A percentile compares a stretch with the other conserved stretches of the same genome.
Evolutionary conservation across 2,797 vertebrate genomes (phyloP).

Genomic region (Strix occidentalis): DNA sequence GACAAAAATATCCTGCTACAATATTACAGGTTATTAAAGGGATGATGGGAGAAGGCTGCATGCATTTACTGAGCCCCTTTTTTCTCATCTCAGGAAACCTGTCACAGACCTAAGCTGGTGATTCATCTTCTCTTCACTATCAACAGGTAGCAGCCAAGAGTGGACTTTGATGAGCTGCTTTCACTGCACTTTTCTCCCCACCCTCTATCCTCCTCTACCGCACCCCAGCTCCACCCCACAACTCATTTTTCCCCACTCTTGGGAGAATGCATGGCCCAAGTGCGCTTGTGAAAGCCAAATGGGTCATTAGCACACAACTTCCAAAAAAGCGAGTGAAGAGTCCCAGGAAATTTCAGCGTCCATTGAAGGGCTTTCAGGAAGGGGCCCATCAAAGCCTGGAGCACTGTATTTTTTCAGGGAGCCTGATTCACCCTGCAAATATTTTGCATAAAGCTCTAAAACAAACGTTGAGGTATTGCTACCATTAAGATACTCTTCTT

Average conservation of each 20-base stretch:
- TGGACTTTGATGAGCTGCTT: conserved; percentile 73
- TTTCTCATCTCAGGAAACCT: conserved; percentile 84
- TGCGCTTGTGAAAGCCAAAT: neutral
- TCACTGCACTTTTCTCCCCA: conserved; percentile 22
- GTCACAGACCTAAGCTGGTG: conserved; percentile 78
- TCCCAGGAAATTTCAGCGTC: neutral
- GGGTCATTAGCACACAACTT: neutral
- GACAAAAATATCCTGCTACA: conserved; percentile 84
- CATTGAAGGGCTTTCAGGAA: neutral
- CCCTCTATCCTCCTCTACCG: neutral
- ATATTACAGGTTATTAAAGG: conserved; percentile 93
- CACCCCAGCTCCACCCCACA: neutral
- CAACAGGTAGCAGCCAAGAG: conserved; percentile 82
- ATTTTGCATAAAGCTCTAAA: neutral
- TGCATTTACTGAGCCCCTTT: conserved; percentile 75
- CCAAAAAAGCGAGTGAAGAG: neutral
- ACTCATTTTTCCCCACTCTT: neutral
- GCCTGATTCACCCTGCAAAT: neutral
- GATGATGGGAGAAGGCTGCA: conserved; percentile 78
- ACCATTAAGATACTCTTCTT: neutral
- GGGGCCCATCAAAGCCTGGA: neutral
- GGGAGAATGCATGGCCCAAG: neutral
- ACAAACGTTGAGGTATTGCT: neutral
- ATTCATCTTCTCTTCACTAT: conserved; percentile 81
- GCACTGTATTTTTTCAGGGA: neutral